Evolutionary conservation across 2,888 invertebrate species (phyloP).

Genomic region (Timema podura): DNA sequence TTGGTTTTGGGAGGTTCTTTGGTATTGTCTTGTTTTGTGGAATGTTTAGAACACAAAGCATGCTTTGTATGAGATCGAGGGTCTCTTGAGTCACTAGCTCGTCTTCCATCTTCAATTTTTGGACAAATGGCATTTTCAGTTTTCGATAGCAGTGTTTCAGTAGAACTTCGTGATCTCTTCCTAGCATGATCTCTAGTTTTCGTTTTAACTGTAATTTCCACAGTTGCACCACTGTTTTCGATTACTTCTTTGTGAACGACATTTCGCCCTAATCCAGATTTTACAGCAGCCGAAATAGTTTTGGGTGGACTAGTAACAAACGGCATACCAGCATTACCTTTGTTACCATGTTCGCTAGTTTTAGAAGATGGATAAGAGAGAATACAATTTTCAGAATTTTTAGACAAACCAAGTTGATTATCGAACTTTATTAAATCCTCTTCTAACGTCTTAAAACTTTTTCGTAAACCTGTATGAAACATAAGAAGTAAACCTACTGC

Average conservation of each 20-base stretch:
- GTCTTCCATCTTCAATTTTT: background rate
- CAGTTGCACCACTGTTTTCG: conserved; percentile 14
- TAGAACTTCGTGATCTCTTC: background rate
- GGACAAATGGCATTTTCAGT: background rate
- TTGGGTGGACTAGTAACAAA: background rate
- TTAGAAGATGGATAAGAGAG: too few species aligned
- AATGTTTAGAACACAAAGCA: too few species aligned
- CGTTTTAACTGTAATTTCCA: conserved; percentile 16
- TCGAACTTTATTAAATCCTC: too few species aligned
- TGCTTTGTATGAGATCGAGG: too few species aligned
- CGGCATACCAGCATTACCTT: background rate
- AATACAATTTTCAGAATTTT: too few species aligned
- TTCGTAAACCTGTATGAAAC: too few species aligned
- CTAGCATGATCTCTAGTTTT: conserved; percentile 1
- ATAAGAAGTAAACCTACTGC: too few species aligned
- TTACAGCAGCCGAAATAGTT: background rate
- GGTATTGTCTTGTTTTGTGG: too few species aligned
- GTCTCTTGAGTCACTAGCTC: too few species aligned
- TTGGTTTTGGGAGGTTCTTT: background rate
- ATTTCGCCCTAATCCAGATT: background rate
- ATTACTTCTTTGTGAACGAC: conserved; percentile 13
- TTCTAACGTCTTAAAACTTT: too few species aligned
- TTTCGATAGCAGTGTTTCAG: background rate
- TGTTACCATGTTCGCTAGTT: too few species aligned
- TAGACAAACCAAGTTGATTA: too few species aligned